Evolutionary conservation across 35 echinoderm and acorn worm genomes (phyloP).

Genomic region (Acanthaster planci): DNA sequence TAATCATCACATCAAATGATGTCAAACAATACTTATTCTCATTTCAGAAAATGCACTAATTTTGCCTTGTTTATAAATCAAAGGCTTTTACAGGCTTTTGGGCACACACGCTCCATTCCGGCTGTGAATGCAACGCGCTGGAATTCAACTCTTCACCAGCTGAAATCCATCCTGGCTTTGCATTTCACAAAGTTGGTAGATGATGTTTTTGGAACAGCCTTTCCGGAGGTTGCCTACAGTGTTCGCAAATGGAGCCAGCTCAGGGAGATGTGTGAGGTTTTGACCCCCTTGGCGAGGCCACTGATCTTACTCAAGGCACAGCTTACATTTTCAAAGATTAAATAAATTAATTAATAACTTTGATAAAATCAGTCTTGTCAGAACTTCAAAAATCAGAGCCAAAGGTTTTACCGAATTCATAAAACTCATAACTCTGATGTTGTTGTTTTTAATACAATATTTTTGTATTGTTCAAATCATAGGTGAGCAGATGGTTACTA

Average conservation of each 20-base stretch:
- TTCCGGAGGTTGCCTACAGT: neutral
- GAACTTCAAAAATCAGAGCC: too few species aligned
- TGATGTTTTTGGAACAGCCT: neutral
- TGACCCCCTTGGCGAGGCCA: slow-evolving; percentile 41
- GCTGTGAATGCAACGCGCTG: slow-evolving; percentile 22
- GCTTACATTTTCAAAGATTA: neutral
- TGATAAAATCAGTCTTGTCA: too few species aligned
- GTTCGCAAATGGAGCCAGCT: slow-evolving; percentile 39
- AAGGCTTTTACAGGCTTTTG: slow-evolving; percentile 12
- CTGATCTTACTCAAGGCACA: slow-evolving; percentile 22
- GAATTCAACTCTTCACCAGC: slow-evolving; percentile 39
- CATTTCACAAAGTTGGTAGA: neutral
- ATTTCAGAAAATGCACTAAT: neutral
- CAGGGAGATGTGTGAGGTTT: slow-evolving; percentile 30
- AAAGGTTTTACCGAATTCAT: slow-evolving; percentile 4
- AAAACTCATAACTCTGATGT: neutral
- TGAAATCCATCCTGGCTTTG: neutral
- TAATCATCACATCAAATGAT: too few species aligned
- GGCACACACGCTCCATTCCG: slow-evolving; percentile 9
- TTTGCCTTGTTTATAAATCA: neutral
- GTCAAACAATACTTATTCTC: neutral
- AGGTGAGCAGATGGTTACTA: slow-evolving; percentile 1
- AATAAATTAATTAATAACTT: too few species aligned
- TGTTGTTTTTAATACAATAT: neutral
- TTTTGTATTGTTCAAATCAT: neutral